Percentiles rank a stretch among this genome's conserved stretches.
These are phyloP conservation scores for Corapipo altera DNA, from an alignment of 2,113 vertebrate species.

Conservation along the genomic window DNA sequence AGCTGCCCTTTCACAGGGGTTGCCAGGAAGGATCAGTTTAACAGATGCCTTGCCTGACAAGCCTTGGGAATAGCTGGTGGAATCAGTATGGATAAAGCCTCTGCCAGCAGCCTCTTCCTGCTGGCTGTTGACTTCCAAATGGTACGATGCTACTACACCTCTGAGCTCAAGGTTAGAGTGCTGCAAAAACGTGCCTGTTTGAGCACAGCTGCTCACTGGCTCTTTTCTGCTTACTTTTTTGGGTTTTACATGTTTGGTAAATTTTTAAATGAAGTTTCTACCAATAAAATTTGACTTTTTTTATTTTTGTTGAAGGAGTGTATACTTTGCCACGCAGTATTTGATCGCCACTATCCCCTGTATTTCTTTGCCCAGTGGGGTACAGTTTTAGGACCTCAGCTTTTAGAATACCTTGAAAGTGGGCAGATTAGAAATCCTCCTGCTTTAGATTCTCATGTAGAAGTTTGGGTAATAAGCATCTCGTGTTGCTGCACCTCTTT, in stretches of 20 bases:
- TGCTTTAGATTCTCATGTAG: background rate
- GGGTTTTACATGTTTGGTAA: conserved; percentile 60
- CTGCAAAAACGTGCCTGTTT: background rate
- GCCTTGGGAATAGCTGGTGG: background rate
- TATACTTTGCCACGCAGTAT: conserved; percentile 45
- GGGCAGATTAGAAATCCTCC: background rate
- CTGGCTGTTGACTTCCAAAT: background rate
- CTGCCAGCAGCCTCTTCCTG: background rate
- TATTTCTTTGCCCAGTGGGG: background rate
- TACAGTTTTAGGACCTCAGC: conserved; percentile 24
- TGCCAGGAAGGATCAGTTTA: background rate
- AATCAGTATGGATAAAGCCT: background rate
- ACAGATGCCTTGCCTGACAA: background rate
- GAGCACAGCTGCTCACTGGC: background rate
- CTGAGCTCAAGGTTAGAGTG: conserved; percentile 18
- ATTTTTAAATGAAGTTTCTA: conserved; percentile 63
- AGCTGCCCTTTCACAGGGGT: background rate
- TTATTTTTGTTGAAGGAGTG: conserved; percentile 56
- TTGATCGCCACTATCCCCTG: background rate
- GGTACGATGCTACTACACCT: background rate
- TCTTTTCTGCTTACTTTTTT: conserved; percentile 48
- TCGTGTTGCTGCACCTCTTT: conserved; percentile 19
- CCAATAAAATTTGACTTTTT: conserved; percentile 61
- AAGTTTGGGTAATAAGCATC: background rate
- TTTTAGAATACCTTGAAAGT: conserved; percentile 10